Evolutionary conservation across 2,113 vertebrate genomes (phyloP), one percentile per base, ranked within the genome.

Genomic region (Puffinus mauretanicus): DNA sequence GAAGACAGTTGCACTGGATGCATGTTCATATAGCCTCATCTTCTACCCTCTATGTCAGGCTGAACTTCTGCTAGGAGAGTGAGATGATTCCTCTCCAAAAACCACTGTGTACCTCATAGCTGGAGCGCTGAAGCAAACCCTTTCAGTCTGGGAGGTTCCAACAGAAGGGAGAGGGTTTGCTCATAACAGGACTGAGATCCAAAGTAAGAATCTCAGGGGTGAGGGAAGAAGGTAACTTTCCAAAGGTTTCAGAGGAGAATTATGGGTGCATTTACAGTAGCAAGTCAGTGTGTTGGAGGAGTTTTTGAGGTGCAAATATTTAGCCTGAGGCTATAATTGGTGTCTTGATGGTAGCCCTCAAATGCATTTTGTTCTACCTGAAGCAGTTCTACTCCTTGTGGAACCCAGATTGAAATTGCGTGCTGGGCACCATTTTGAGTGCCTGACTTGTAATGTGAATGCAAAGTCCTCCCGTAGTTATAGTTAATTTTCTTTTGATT

Each of bases 31-130:
- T 22, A 65, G 13, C 34, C 12, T 65, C 25, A 32, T 49, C 16
- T 54, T 20, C 18, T 32, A 9, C 17, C 10, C 9, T 62, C 9
- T 10, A 22, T 44, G 32, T 22, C 20, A 72, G 75, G 54, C 18
- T 84, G 73, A 67, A 17, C 29, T 71, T 20, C 36, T 73, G n/a
- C 73, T 69, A 30, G 9, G 42, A 47, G 7, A 34, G 18, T 11
- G 40, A 77, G 52, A 15, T 16, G 18, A 34, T 64, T 77, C 16
- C n/a, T 57, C 29, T 47, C 16, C 25, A 21, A 65, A 90, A 34
- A 0, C 16, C 30, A 7, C 2, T 2, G 3, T 11, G 9, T 55
- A 20, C 26, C 11, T 54, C 11, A 3, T 4, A 34, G 38, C 54
- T 57, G 40, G 78, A 29, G 22, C 26, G 9, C 44, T 42, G 24